These are phyloP conservation scores for Lepus americanus DNA, from an alignment of 2,113 vertebrate genomes.

Conservation along the genomic window DNA sequence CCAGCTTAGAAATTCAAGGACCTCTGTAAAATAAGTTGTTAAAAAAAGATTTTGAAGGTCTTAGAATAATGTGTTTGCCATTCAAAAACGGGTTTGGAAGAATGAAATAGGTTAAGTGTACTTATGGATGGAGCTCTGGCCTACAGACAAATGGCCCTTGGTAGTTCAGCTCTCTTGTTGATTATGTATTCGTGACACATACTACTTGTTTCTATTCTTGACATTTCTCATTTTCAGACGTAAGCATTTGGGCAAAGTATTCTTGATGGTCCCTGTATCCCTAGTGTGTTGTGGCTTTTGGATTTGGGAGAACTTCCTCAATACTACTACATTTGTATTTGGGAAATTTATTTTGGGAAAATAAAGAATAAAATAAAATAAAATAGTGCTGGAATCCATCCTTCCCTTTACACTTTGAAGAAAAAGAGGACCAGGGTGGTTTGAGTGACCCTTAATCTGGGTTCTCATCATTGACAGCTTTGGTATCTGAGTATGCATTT, in stretches of 20 bases:
- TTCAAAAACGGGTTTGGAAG: constrained; percentile 10
- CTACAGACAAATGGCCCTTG: neutral
- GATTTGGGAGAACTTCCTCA: neutral
- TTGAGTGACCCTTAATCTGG: accelerated
- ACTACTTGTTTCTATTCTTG: neutral
- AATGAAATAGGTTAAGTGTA: constrained; percentile 11
- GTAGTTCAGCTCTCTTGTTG: neutral
- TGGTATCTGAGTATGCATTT: neutral
- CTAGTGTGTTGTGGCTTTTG: neutral
- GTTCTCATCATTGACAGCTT: accelerated
- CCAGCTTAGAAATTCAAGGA: constrained; percentile 20
- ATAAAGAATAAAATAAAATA: neutral
- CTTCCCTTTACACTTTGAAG: neutral
- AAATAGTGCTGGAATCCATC: neutral
- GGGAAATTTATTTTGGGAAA: neutral
- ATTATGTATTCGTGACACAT: neutral
- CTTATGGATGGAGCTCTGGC: neutral
- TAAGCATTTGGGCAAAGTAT: neutral
- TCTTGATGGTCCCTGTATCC: neutral
- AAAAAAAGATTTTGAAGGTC: constrained; percentile 39
- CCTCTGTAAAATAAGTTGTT: constrained; percentile 61
- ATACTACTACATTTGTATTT: neutral
- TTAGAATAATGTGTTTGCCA: constrained; percentile 51
- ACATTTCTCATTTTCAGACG: neutral
- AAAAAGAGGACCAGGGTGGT: accelerated